A percentile compares a stretch with the other conserved stretches of the same genome.
Conservation (phyloP, 2,888 invertebrate species). For the Dryocosmus kuriphilus region DNA sequence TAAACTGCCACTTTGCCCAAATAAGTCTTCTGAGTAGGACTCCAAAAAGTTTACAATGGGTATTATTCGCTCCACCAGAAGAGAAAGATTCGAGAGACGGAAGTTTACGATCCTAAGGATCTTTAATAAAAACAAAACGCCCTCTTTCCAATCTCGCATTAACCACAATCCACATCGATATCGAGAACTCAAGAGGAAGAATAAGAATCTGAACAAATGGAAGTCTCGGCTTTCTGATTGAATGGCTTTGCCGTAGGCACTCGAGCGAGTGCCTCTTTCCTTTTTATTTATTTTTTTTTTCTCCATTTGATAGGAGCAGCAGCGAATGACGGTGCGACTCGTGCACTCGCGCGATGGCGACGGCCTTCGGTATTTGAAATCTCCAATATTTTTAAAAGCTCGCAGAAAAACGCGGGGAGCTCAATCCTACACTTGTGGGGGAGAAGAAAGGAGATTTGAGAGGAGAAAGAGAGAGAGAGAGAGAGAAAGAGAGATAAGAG, state of each 20-base stretch:
- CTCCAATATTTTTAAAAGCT: slow-evolving; percentile 78
- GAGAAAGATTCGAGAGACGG: slow-evolving; percentile 44
- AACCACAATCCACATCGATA: slow-evolving; percentile 51
- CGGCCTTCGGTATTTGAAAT: slow-evolving; percentile 74
- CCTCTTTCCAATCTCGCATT: background rate
- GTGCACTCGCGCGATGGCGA: slow-evolving; percentile 48
- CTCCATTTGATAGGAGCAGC: slow-evolving; percentile 63
- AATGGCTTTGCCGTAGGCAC: slow-evolving; percentile 75
- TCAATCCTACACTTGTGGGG: slow-evolving; percentile 50
- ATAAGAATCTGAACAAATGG: slow-evolving; percentile 50
- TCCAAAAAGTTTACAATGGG: slow-evolving; percentile 7
- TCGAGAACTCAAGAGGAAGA: slow-evolving; percentile 48
- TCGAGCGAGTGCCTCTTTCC: slow-evolving; percentile 59
- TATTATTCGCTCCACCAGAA: slow-evolving; percentile 18
- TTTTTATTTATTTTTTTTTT: slow-evolving; percentile 52
- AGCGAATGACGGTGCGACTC: slow-evolving; percentile 61
- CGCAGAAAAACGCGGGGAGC: slow-evolving; percentile 57
- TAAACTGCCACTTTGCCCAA: background rate
- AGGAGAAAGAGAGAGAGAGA: slow-evolving; percentile 49
- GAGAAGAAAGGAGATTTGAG: slow-evolving; percentile 54
- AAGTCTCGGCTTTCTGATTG: slow-evolving; percentile 72
- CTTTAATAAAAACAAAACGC: slow-evolving; percentile 27
- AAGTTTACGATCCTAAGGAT: slow-evolving; percentile 3
- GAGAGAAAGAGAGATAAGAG: slow-evolving; percentile 55
- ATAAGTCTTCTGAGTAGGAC: background rate